Conservation (phyloP, 2,113 vertebrate species). For the Varanus salvator region DNA sequence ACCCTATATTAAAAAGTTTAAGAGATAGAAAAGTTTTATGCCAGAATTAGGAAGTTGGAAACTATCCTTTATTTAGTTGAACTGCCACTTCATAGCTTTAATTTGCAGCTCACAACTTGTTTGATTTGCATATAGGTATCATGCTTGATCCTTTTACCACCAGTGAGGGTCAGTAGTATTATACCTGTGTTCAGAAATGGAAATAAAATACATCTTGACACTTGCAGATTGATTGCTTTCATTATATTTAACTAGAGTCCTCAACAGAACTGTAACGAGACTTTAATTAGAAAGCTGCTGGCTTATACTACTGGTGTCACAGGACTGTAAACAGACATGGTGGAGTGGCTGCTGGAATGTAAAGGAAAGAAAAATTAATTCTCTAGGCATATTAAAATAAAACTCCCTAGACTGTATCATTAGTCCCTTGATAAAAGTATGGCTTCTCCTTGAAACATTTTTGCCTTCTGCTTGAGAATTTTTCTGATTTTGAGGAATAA, state of each 20-base stretch:
- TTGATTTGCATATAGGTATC: conserved; percentile 68
- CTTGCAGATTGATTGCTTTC: conserved; percentile 76
- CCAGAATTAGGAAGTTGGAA: conserved; percentile 45
- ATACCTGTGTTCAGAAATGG: conserved; percentile 65
- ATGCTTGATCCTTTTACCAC: conserved; percentile 50
- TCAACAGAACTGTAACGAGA: conserved; percentile 62
- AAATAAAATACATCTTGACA: conserved; percentile 57
- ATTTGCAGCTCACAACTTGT: conserved; percentile 50
- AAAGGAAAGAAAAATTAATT: conserved; percentile 53
- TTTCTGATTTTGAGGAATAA: conserved; percentile 49
- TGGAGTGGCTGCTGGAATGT: conserved; percentile 60
- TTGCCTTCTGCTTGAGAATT: conserved; percentile 48
- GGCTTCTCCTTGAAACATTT: conserved; percentile 45
- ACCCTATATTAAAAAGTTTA: conserved; percentile 57
- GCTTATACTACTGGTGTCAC: conserved; percentile 64
- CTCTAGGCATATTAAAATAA: conserved; percentile 43
- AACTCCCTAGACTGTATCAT: conserved; percentile 30
- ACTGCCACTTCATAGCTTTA: conserved; percentile 54
- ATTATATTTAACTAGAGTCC: conserved; percentile 79
- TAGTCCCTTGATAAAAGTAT: conserved; percentile 12
- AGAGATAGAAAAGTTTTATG: conserved; percentile 51
- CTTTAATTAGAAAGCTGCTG: conserved; percentile 69
- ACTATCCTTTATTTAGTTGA: conserved; percentile 41
- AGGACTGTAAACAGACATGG: conserved; percentile 69
- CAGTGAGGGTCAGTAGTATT: conserved; percentile 56